Conservation (phyloP, 1,140 invertebrate species). For the Cylas formicarius region DNA sequence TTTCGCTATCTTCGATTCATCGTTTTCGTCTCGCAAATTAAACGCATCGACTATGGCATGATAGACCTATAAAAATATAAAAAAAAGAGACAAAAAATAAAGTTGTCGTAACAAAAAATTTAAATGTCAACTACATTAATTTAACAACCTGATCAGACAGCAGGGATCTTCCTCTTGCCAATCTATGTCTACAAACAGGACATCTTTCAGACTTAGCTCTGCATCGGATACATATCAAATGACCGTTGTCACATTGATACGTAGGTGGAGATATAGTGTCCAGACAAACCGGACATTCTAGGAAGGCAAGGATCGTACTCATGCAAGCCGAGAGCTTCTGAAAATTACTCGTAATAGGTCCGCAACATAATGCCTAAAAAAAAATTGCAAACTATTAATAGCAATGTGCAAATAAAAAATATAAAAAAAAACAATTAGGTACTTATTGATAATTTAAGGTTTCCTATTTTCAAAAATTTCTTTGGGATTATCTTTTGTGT, state of each 20-base stretch:
- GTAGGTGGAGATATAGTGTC: slow-evolving; percentile 55
- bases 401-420: too few relatives aligned
- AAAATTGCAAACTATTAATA: too few relatives aligned
- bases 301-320: slow-evolving; percentile 45
- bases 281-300: slow-evolving; percentile 58
- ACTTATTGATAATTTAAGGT: too few relatives aligned
- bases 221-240: slow-evolving; percentile 55
- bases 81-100: slow-evolving; percentile 13
- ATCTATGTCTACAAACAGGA: slow-evolving; percentile 52
- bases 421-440: too few relatives aligned
- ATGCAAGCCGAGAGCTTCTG: slow-evolving; percentile 45
- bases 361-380: slow-evolving; percentile 45
- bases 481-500: too few relatives aligned
- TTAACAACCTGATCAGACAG: slow-evolving; percentile 46
- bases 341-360: slow-evolving; percentile 47
- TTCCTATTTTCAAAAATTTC: too few relatives aligned
- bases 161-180: slow-evolving; percentile 48
- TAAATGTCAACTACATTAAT: background rate
- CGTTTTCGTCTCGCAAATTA: slow-evolving; percentile 38
- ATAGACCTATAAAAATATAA: slow-evolving; percentile 40
- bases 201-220: slow-evolving; percentile 51
- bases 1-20: slow-evolving; percentile 26
- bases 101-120: slow-evolving; percentile 23
- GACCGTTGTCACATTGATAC: slow-evolving; percentile 60
- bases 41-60: slow-evolving; percentile 45